Evolutionary conservation across 2,888 invertebrate genomes (phyloP).

Genomic region (Spodoptera littoralis): DNA sequence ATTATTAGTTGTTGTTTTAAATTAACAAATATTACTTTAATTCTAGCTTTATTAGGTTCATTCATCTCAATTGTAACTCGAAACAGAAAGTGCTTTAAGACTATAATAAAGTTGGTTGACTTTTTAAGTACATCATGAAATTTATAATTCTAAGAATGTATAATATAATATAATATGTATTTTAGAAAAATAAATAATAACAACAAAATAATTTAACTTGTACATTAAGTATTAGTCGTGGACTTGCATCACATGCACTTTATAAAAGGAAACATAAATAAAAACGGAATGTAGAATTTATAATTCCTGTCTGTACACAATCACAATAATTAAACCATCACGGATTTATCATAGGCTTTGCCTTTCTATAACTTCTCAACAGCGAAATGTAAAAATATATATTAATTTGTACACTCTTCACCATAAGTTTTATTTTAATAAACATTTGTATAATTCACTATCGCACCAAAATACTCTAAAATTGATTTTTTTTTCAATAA

Average conservation of each 20-base stretch:
- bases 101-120: conserved; percentile 54
- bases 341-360: conserved; percentile 83
- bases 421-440: conserved; percentile 75
- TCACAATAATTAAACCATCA: conserved; percentile 87
- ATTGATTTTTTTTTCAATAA: conserved; percentile 74
- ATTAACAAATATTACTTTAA: conserved; percentile 46
- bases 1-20: conserved; percentile 41
- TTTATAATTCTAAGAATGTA: conserved; percentile 60
- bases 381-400: conserved; percentile 88
- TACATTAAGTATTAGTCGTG: conserved; percentile 87
- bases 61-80: conserved; percentile 54
- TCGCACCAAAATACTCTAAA: conserved; percentile 88
- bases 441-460: conserved; percentile 88
- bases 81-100: conserved; percentile 69
- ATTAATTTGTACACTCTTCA: conserved; percentile 88
- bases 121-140: conserved; percentile 74
- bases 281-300: conserved; percentile 88
- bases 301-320: conserved; percentile 85
- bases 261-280: conserved; percentile 75
- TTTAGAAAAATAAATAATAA: conserved; percentile 70
- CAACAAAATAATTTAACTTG: conserved; percentile 73
- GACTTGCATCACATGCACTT: conserved; percentile 87
- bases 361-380: conserved; percentile 84
- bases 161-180: conserved; percentile 52
- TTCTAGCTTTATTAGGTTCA: conserved; percentile 47